Evolutionary conservation across 2,797 vertebrate genomes (phyloP).

Genomic region (Scyliorhinus canicula): DNA sequence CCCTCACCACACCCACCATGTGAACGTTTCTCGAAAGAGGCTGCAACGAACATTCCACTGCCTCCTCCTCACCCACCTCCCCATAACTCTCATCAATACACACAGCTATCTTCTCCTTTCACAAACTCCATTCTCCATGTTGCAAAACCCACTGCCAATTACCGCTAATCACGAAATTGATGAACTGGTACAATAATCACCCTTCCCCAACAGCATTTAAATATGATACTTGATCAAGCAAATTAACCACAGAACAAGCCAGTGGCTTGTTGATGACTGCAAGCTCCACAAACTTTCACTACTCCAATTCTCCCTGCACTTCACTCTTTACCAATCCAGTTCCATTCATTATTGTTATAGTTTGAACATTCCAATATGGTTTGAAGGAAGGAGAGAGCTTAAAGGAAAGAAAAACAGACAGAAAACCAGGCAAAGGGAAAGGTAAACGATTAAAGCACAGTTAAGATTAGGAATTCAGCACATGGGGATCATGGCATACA

Average conservation of each 20-base stretch:
- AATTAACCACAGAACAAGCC: neutral
- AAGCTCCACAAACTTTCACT: neutral
- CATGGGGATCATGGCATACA: neutral
- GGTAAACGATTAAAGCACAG: neutral
- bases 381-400: no score
- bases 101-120: neutral
- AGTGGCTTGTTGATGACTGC: neutral
- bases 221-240: neutral
- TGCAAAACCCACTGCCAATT: neutral
- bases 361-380: no score
- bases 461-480: neutral
- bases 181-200: neutral
- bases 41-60: neutral
- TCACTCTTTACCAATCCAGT: neutral
- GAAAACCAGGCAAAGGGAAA: neutral
- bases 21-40: neutral
- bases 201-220: neutral
- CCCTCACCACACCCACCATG: no score
- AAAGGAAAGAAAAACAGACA: neutral
- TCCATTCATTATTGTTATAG: no score
- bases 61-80: neutral
- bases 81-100: neutral
- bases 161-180: neutral
- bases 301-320: neutral
- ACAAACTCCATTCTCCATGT: neutral